Base-by-base conservation (phyloP, 2,888 invertebrate species). In the Callyntrura sp. region DNA sequence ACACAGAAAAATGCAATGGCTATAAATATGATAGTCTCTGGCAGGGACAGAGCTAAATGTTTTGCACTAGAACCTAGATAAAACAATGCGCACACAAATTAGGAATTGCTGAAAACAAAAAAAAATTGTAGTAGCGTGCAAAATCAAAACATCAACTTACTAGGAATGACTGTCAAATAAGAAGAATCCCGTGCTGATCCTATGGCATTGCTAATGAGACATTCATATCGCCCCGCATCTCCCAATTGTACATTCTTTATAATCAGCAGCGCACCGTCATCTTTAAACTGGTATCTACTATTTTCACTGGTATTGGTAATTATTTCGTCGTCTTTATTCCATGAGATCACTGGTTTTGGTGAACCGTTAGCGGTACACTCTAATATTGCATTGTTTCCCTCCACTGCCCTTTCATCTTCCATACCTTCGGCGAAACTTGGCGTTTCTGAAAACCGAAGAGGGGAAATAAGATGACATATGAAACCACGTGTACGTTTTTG, bases 1-100 rank as follows among this genome's bases (percentile, higher is more conserved):
- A 98, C 97, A 95, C 98, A 98, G 94, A 98, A 97, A 60, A 98
- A 97, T 0, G 98, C 97, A 3, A 98, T 97, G 93, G 98, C 98
- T 94, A 98, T 96, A 93, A 98, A 97, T 92, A 98, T 97, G 84
- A 98, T 98, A 90, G 97, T 96, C 93, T 97, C 97, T 1, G 94
- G 94, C 45, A 94, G 94, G 94, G 97, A 96, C 94, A 97, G 96
- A 43, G 89, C 60, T 14, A 89, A 70, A 78, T 81, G 73, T 57
- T 85, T 89, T 85, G 85, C 78, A 90, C 83, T 86, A 51, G 90
- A 90, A 81, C 88, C 90, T 90, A 82, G 8, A 78, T 78, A 65
- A 81, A 78, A 28, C 5, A 51, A n/a, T 20, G 14, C 14, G 28
- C 6, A 1, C 3, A 17, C 17, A 43, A 60, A 51, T 25, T 23